Conservation (phyloP, 2,113 vertebrate species). For the Gambusia affinis region DNA sequence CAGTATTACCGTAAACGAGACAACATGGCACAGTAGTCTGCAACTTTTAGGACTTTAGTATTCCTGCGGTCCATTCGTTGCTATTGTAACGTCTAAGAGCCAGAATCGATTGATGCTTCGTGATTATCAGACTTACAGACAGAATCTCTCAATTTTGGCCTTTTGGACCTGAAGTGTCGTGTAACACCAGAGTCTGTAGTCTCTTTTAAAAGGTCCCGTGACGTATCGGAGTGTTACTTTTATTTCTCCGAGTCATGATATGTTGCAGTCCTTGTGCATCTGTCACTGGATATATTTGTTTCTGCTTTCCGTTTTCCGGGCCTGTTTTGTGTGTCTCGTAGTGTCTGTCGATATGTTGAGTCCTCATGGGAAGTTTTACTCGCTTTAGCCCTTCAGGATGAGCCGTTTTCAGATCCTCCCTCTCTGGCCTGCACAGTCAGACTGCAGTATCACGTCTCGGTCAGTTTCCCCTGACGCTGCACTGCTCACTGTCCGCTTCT, state of each 20-base stretch:
- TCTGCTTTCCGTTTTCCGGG: constrained; percentile 11
- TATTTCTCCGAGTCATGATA: neutral
- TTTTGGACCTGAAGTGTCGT: neutral
- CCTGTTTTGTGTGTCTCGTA: constrained; percentile 18
- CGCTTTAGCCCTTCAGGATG: constrained; percentile 15
- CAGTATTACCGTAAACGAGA: too few relatives aligned
- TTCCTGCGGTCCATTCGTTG: constrained; percentile 13
- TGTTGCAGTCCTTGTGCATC: constrained; percentile 11
- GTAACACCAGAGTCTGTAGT: neutral
- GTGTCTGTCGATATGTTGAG: constrained; percentile 26
- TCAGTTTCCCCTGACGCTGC: constrained; percentile 12
- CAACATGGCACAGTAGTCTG: neutral
- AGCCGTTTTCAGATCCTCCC: constrained; percentile 32
- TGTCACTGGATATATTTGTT: constrained; percentile 35
- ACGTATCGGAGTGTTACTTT: neutral
- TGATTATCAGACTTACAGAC: constrained; percentile 16
- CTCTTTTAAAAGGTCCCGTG: neutral
- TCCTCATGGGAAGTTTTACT: constrained; percentile 32
- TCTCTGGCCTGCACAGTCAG: constrained; percentile 35
- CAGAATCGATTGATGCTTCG: neutral
- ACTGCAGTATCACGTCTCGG: constrained; percentile 23
- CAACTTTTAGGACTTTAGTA: neutral
- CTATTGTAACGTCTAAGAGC: constrained; percentile 21
- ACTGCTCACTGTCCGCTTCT: constrained; percentile 23
- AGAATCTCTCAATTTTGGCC: neutral